These are phyloP conservation scores for Carassius auratus DNA, from an alignment of 2,113 vertebrate genomes.

Conservation along the genomic window DNA sequence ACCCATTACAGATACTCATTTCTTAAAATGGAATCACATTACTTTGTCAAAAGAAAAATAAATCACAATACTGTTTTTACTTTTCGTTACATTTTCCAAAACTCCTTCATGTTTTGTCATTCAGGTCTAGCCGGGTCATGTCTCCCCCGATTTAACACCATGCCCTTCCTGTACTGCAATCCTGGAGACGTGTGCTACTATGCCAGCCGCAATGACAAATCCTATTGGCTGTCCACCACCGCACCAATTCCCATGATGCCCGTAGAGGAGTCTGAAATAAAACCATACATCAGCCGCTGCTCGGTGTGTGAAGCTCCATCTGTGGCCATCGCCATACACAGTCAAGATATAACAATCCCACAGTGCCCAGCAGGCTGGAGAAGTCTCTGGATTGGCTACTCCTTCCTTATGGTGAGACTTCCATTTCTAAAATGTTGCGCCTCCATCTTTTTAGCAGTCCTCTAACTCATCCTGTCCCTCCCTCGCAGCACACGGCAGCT, in stretches of 20 bases:
- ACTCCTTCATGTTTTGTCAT: background rate
- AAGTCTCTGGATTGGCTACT: constrained; percentile 97
- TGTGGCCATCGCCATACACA: constrained; percentile 93
- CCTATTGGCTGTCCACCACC: constrained; percentile 96
- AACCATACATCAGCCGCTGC: constrained; percentile 95
- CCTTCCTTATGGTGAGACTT: constrained; percentile 92
- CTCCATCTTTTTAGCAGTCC: background rate
- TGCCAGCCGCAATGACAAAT: constrained; percentile 96
- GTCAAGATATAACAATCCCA: constrained; percentile 92
- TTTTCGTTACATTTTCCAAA: too few relatives aligned
- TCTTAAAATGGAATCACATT: background rate
- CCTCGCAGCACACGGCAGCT: constrained; percentile 91
- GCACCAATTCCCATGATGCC: constrained; percentile 99
- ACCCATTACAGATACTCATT: background rate
- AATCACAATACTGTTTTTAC: too few relatives aligned
- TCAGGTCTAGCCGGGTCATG: constrained; percentile 94
- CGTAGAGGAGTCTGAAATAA: constrained; percentile 86
- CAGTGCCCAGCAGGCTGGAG: constrained; percentile 93
- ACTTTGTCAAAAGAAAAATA: background rate
- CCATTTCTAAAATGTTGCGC: background rate
- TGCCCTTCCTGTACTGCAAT: constrained; percentile 99
- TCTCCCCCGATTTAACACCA: constrained; percentile 90
- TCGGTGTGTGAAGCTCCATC: constrained; percentile 95
- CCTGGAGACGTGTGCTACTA: constrained; percentile 94
- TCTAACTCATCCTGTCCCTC: background rate